Conservation (phyloP, 1,140 invertebrate species). For the Melitaea cinxia region DNA sequence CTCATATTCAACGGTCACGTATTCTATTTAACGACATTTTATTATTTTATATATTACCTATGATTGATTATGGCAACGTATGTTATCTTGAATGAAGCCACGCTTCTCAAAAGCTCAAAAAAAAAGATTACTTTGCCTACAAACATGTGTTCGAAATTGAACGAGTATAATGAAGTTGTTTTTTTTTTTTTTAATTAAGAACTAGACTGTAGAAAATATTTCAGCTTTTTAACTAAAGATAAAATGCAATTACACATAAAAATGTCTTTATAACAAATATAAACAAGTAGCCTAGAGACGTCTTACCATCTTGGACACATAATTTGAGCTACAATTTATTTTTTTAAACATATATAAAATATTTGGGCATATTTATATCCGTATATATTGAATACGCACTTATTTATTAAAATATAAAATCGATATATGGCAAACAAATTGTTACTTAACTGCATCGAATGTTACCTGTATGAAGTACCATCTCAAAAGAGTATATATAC, state of each 20-base stretch:
- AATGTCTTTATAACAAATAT: slow-evolving; percentile 61
- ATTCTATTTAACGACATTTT: too few species aligned
- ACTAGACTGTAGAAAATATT: too few species aligned
- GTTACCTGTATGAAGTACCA: neutral
- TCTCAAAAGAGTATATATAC: too few species aligned
- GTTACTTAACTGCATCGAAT: neutral
- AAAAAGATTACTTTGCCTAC: too few species aligned
- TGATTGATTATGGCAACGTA: too few species aligned
- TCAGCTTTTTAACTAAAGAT: neutral
- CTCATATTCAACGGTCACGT: too few species aligned
- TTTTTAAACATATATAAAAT: slow-evolving; percentile 33
- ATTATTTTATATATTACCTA: too few species aligned
- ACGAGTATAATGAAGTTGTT: too few species aligned
- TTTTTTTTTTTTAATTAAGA: too few species aligned
- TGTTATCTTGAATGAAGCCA: too few species aligned
- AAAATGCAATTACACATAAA: neutral
- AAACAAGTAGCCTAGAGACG: slow-evolving; percentile 51
- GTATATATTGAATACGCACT: slow-evolving; percentile 5
- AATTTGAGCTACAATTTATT: slow-evolving; percentile 63
- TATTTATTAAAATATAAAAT: slow-evolving; percentile 19
- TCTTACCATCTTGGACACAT: slow-evolving; percentile 64
- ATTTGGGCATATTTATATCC: slow-evolving; percentile 17
- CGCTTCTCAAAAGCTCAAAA: too few species aligned
- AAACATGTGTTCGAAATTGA: too few species aligned
- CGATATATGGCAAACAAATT: slow-evolving; percentile 12